Percentiles rank a stretch among this genome's conserved stretches.
These are phyloP conservation scores for Drosophila hamatofila DNA, from an alignment of 2,888 invertebrate species.

Conservation along the genomic window DNA sequence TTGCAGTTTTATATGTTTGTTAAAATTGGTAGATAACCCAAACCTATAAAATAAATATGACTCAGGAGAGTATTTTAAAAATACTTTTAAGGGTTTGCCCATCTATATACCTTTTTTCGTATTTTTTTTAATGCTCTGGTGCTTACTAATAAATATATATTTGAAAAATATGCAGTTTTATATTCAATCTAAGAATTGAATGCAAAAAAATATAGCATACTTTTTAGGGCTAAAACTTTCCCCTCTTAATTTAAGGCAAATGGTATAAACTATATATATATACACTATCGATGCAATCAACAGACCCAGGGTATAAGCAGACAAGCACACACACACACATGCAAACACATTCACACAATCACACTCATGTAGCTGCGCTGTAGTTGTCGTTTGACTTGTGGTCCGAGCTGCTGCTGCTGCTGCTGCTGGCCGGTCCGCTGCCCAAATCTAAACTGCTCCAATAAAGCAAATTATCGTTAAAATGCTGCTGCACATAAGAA, in stretches of 20 bases:
- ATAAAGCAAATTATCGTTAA: constrained; percentile 82
- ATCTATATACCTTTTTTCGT: too few species aligned
- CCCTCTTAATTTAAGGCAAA: not conserved
- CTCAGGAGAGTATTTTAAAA: too few species aligned
- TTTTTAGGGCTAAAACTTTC: not conserved
- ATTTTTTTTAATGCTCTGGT: too few species aligned
- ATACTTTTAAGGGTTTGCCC: too few species aligned
- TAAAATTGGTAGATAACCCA: too few species aligned
- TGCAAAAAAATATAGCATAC: not conserved
- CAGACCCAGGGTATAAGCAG: not conserved
- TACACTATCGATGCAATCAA: not conserved
- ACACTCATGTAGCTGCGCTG: constrained; percentile 34
- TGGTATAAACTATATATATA: too few species aligned
- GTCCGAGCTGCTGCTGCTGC: constrained; percentile 32
- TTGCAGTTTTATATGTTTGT: too few species aligned
- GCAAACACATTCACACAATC: constrained; percentile 17
- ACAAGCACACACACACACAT: constrained; percentile 24
- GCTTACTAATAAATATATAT: too few species aligned
- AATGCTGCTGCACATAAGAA: constrained; percentile 81
- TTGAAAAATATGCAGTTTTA: too few species aligned
- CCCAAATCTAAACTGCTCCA: constrained; percentile 79
- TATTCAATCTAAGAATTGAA: too few species aligned
- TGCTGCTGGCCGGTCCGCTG: constrained; percentile 51
- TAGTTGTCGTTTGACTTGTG: constrained; percentile 73
- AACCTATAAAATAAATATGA: too few species aligned